Percentiles rank a stretch among this genome's conserved stretches.
Evolutionary conservation across 2,888 invertebrate species (phyloP).

Genomic region (Luperina nickerlii): DNA sequence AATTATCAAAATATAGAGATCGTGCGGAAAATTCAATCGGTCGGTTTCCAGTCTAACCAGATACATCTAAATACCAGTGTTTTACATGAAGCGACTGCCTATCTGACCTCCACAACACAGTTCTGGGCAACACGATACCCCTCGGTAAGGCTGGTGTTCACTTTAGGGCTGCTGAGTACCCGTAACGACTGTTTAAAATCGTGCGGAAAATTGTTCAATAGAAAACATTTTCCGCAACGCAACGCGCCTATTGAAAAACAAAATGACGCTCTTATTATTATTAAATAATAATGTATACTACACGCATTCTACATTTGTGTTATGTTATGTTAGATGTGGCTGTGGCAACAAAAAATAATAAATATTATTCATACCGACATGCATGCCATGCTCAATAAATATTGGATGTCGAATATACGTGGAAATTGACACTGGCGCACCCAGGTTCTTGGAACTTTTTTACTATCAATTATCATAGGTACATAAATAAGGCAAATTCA

Average conservation of each 20-base stretch:
- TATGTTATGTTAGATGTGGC: slow-evolving; percentile 10
- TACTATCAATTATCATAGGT: too few relatives aligned
- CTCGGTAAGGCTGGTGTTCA: too few relatives aligned
- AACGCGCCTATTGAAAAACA: not conserved
- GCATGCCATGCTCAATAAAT: not conserved
- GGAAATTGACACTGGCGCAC: not conserved
- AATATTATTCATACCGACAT: slow-evolving; percentile 19
- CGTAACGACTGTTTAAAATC: not conserved
- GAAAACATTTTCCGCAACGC: slow-evolving; percentile 23
- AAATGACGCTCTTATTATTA: slow-evolving; percentile 6
- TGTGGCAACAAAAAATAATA: slow-evolving; percentile 16
- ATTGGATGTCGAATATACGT: slow-evolving; percentile 6
- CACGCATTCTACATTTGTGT: slow-evolving; percentile 2
- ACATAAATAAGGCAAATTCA: not conserved
- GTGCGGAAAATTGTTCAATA: slow-evolving; percentile 1
- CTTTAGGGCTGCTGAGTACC: not conserved
- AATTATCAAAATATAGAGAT: not conserved
- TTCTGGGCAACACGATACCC: not conserved
- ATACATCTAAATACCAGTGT: not conserved
- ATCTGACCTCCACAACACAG: not conserved
- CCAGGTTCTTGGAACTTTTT: not conserved
- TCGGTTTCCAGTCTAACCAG: not conserved
- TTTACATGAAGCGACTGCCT: not conserved
- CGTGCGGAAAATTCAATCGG: not conserved
- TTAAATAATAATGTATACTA: slow-evolving; percentile 16